Evolutionary conservation across 2,888 invertebrate species (phyloP), one percentile per base, ranked within the genome.

Genomic region (Nemoura dubitans): DNA sequence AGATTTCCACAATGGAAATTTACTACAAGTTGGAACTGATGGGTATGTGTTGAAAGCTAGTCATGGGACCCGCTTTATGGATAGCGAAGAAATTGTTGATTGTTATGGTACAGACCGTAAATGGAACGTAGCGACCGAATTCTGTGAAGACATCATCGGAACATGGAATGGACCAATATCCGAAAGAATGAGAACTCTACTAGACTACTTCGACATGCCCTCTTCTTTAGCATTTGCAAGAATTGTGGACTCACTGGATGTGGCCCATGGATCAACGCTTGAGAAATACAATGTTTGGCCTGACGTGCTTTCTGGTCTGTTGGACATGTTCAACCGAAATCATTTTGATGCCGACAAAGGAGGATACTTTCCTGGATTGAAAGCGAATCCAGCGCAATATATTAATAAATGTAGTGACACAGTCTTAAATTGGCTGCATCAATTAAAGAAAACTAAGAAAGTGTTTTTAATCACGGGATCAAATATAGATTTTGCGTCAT

Each of bases 181-280:
- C 0, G 90, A 92, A 85, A 92, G 93, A 90, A 92, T 95, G 91
- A 92, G 96, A 87, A 93, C 95, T 5, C 91, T 95, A 43, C 91
- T 95, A 77, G 96, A 96, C 90, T 96, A 95, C 90, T 96, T 96
- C 90, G 96, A 96, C 90, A 94, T 95, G 90, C 94, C 95, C 0
- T 92, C 93, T 0, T 93, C 94, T 7, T 90, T 96, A 36, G 92
- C 94, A 2, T 95, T 95, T 91, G 96, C 95, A 0, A 93, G 94
- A 89, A 92, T 94, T 21, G 93, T 96, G 26, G 96, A 96, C 90
- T 91, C 93, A 10, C 89, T 95, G 0, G 96, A 96, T 89, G 91
- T 91, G 87, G 89, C 91, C 78, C 90, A 91, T 87, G 91, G 91
- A 14, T 90, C 90, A 21, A 88, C 88, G 84, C 87, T 80, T 16